These are phyloP conservation scores for Hemicentrotus pulcherrimus DNA, from an alignment of 35 echinoderm and acorn worm species.

Conservation along the genomic window DNA sequence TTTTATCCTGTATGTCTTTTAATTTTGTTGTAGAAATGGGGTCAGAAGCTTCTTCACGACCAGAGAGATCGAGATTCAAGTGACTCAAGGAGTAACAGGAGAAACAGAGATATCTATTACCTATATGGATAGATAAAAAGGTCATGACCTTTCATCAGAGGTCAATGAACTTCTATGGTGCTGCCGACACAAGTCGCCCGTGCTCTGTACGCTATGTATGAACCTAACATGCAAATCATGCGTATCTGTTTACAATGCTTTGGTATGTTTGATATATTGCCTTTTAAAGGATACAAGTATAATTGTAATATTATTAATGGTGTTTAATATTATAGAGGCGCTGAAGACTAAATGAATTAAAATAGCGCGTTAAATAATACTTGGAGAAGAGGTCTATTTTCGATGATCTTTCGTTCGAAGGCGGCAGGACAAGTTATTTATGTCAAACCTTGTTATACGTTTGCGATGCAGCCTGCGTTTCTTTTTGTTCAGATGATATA, in stretches of 20 bases:
- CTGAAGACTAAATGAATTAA: too few species aligned
- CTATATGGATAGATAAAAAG: neutral
- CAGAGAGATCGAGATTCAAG: slow-evolving; percentile 19
- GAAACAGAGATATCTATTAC: slow-evolving; percentile 30
- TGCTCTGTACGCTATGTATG: too few species aligned
- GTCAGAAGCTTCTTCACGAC: slow-evolving; percentile 44
- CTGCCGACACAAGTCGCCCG: neutral
- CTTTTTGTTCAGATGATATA: too few species aligned
- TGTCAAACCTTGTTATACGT: too few species aligned
- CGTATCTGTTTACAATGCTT: neutral
- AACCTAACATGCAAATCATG: neutral
- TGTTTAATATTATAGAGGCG: too few species aligned
- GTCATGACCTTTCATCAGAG: slow-evolving; percentile 38
- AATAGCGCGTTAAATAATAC: too few species aligned
- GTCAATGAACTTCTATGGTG: neutral
- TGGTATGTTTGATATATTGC: neutral
- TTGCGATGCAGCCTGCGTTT: too few species aligned
- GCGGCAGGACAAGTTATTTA: too few species aligned
- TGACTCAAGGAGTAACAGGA: neutral
- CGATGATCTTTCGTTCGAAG: too few species aligned
- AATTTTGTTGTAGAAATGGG: slow-evolving; percentile 48
- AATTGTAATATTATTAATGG: neutral
- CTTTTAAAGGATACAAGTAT: neutral
- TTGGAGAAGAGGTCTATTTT: too few species aligned
- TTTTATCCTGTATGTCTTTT: neutral